These are phyloP conservation scores for Nestor notabilis DNA, from an alignment of 2,113 vertebrate genomes.

Conservation along the genomic window DNA sequence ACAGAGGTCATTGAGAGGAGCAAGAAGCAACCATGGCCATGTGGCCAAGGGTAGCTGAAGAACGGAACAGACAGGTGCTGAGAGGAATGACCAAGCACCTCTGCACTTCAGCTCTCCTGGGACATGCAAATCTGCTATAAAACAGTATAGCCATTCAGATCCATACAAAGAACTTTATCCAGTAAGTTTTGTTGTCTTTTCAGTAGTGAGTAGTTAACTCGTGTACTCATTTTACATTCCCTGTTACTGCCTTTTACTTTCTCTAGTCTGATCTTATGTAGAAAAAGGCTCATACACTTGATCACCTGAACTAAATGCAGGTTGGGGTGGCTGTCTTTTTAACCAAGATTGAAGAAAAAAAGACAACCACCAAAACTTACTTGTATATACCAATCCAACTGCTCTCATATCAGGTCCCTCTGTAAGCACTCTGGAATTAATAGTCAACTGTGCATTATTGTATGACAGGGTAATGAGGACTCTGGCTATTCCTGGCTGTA, in stretches of 20 bases:
- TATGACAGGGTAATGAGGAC: neutral
- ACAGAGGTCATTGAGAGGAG: neutral
- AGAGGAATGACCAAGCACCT: neutral
- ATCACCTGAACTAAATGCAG: neutral
- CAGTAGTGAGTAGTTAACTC: neutral
- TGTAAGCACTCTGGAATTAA: neutral
- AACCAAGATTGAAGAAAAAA: neutral
- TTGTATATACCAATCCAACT: neutral
- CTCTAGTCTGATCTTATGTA: neutral
- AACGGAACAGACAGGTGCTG: accelerated
- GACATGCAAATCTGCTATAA: neutral
- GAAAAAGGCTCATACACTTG: neutral
- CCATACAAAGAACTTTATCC: neutral
- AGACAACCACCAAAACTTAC: neutral
- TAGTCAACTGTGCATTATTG: accelerated
- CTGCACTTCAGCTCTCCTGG: neutral
- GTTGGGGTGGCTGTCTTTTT: neutral
- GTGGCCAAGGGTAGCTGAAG: neutral
- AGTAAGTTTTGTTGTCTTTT: neutral
- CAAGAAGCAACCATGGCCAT: neutral
- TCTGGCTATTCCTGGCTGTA: neutral
- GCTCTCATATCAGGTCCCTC: neutral
- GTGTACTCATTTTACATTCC: neutral
- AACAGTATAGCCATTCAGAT: neutral
- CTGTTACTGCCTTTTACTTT: neutral